phyloP scores from a whole-genome alignment of 1,140 invertebrate species.

The Hermetia illucens region DNA sequence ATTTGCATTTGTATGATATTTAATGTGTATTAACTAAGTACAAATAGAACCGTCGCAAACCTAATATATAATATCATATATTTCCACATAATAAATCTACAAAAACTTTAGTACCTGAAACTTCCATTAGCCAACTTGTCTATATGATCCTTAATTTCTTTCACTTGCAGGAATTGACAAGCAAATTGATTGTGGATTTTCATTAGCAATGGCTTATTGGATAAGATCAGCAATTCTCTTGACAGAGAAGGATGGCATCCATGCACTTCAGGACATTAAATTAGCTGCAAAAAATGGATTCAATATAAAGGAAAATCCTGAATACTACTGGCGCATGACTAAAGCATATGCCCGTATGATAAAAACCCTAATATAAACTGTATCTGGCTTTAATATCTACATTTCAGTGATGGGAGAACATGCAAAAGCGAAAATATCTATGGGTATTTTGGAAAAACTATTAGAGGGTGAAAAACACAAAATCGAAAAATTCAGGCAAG shows the following conservation, averaged over 20 bases:
- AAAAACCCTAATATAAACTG: not conserved
- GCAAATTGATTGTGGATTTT: constrained; percentile 40
- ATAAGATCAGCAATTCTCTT: constrained; percentile 41
- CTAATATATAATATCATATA: no score
- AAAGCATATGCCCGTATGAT: constrained; percentile 41
- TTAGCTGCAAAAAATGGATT: constrained; percentile 41
- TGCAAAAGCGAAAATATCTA: constrained; percentile 39
- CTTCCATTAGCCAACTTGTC: no score
- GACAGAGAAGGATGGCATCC: constrained; percentile 32
- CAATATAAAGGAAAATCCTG: constrained; percentile 35
- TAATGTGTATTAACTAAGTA: no score
- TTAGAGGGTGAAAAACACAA: constrained; percentile 26
- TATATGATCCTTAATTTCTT: no score
- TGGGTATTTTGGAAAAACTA: constrained; percentile 38
- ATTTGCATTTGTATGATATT: no score
- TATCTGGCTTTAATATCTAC: not conserved
- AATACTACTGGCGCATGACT: constrained; percentile 46
- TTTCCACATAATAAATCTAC: no score
- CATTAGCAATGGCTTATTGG: constrained; percentile 43
- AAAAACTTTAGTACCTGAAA: no score
- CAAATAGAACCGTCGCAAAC: no score
- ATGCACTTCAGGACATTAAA: constrained; percentile 45
- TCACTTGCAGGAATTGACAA: no score
- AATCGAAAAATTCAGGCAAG: constrained; percentile 14
- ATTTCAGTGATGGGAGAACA: constrained; percentile 30